These are phyloP conservation scores for Bimastos eiseni DNA, from an alignment of 2,888 invertebrate species.

Conservation along the genomic window DNA sequence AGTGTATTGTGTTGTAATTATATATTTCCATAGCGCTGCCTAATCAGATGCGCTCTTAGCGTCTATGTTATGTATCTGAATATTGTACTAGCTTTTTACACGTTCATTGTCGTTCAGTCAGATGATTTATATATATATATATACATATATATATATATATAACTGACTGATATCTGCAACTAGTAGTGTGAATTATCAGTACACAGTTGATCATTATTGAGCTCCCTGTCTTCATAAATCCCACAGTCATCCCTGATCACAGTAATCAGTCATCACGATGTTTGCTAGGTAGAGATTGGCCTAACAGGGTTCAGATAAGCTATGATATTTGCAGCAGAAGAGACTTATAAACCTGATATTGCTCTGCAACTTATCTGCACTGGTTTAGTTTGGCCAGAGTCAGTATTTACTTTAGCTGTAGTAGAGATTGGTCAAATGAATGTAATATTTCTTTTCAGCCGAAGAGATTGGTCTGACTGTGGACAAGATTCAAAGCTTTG, in stretches of 20 bases:
- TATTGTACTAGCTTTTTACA: neutral
- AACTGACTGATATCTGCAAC: neutral
- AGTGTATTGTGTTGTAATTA: no score
- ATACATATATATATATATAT: no score
- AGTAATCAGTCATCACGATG: neutral
- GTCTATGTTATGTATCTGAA: neutral
- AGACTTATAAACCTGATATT: neutral
- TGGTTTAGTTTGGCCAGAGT: neutral
- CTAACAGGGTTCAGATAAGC: neutral
- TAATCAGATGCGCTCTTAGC: no score
- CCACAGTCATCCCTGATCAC: neutral
- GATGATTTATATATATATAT: neutral
- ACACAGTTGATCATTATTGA: neutral
- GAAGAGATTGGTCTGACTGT: constrained; percentile 28
- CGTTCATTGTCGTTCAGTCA: neutral
- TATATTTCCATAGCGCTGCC: no score
- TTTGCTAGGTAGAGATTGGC: neutral
- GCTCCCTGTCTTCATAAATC: neutral
- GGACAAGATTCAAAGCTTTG: neutral
- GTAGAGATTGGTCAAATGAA: neutral
- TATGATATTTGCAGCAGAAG: neutral
- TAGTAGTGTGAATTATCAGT: neutral
- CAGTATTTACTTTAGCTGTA: neutral
- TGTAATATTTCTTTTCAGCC: constrained; percentile 23
- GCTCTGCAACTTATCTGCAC: neutral